phyloP scores from a whole-genome alignment of 2,888 invertebrate genomes.

The Maniola hyperantus region DNA sequence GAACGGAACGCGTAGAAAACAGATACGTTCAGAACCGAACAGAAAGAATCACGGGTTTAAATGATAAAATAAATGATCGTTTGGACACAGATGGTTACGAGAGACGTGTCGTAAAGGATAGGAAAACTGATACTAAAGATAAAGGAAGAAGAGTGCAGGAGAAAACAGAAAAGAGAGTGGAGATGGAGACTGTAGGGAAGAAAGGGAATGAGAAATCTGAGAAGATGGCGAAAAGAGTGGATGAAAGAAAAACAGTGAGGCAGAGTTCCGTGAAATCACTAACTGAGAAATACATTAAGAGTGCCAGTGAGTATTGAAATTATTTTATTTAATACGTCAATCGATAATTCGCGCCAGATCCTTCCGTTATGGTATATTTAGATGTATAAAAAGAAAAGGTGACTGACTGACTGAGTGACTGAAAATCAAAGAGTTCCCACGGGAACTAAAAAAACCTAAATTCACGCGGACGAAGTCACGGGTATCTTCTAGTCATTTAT shows the following conservation, averaged over 20 bases:
- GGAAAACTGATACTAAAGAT: slow-evolving; percentile 22
- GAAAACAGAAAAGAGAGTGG: slow-evolving; percentile 50
- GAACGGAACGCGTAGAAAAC: neutral
- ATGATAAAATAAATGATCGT: slow-evolving; percentile 23
- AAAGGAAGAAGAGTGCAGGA: slow-evolving; percentile 36
- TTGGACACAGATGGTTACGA: slow-evolving; percentile 21
- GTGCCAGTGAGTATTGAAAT: slow-evolving; percentile 72
- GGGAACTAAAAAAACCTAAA: too few relatives aligned
- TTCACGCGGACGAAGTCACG: too few relatives aligned
- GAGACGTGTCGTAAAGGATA: slow-evolving; percentile 15
- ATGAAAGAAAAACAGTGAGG: slow-evolving; percentile 76
- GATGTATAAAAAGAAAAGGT: too few relatives aligned
- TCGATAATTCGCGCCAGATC: too few relatives aligned
- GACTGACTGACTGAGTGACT: too few relatives aligned
- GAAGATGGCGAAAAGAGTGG: slow-evolving; percentile 54
- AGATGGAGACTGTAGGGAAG: slow-evolving; percentile 45
- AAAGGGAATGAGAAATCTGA: slow-evolving; percentile 47
- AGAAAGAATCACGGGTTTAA: slow-evolving; percentile 22
- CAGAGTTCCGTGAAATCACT: slow-evolving; percentile 89
- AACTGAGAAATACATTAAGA: slow-evolving; percentile 90
- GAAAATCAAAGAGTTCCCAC: too few relatives aligned
- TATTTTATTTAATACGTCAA: neutral
- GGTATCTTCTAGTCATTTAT: too few relatives aligned
- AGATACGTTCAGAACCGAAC: slow-evolving; percentile 23
- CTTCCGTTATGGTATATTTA: too few relatives aligned